A percentile compares a stretch with the other conserved stretches of the same genome.
These are phyloP conservation scores for Mycogona germanica DNA, from an alignment of 2,888 invertebrate species.

Conservation along the genomic window DNA sequence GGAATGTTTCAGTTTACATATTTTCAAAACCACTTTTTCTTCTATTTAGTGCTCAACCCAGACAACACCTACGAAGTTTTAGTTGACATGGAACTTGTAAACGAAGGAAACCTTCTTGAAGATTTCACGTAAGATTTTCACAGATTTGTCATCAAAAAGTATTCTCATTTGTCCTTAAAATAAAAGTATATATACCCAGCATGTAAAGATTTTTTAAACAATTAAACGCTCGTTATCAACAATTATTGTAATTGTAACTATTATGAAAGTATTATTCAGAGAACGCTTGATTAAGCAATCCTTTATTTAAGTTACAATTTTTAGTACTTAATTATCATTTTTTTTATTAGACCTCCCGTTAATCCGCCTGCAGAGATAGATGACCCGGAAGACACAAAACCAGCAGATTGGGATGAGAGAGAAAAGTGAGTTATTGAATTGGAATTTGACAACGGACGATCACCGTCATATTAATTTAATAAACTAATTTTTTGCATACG, in stretches of 20 bases:
- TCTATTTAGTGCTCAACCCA: conserved; percentile 48
- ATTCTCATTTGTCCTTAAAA: too few species aligned
- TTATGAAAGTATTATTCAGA: too few species aligned
- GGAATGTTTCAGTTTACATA: background rate
- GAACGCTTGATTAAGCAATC: too few species aligned
- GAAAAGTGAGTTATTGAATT: conserved; percentile 43
- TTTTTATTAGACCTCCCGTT: conserved; percentile 54
- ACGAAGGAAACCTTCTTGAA: conserved; percentile 71
- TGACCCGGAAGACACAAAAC: conserved; percentile 68
- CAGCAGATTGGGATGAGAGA: conserved; percentile 93
- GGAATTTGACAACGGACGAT: background rate
- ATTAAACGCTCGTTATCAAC: too few species aligned
- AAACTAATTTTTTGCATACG: background rate
- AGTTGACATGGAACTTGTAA: conserved; percentile 69
- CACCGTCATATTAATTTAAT: background rate
- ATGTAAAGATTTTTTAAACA: too few species aligned
- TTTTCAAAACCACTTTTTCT: conserved; percentile 15
- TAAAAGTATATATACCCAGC: too few species aligned
- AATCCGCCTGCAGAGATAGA: conserved; percentile 91
- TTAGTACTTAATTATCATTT: background rate
- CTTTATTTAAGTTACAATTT: too few species aligned
- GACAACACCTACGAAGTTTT: conserved; percentile 68
- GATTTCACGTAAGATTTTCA: conserved; percentile 58
- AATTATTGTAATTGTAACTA: too few species aligned
- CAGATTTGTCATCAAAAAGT: background rate